Conservation (phyloP, 2,797 vertebrate species). For the Pterois miles region DNA sequence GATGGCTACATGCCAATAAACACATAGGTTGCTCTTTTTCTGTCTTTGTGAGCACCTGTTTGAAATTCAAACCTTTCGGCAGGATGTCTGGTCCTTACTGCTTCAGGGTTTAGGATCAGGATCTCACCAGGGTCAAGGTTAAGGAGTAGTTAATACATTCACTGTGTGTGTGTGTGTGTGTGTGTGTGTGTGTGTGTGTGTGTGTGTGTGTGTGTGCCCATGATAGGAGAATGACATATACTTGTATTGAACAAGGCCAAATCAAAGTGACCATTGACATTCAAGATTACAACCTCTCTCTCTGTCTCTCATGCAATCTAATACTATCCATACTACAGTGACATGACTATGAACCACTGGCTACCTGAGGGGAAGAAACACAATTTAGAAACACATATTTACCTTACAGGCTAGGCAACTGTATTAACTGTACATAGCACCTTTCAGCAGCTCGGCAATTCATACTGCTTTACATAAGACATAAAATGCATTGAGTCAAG, state of each 20-base stretch:
- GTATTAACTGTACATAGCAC: too few relatives aligned
- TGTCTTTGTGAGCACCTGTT: not conserved
- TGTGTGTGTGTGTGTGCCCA: not conserved
- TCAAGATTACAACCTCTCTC: not conserved
- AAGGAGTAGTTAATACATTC: not conserved
- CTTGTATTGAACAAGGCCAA: conserved; percentile 1
- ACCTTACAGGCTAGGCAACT: not conserved
- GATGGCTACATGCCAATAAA: not conserved
- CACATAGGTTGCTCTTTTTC: not conserved
- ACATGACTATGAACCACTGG: not conserved
- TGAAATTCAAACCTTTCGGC: not conserved
- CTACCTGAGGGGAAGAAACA: not conserved
- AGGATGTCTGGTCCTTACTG: not conserved
- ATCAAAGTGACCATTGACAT: not conserved
- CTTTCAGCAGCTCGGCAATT: not conserved
- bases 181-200: not conserved
- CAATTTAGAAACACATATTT: not conserved
- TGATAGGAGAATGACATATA: not conserved
- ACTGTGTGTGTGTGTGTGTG: not conserved
- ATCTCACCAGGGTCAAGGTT: not conserved
- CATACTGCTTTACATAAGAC: not conserved
- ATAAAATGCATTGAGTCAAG: not conserved
- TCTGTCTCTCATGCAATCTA: not conserved
- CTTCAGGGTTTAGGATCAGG: not conserved
- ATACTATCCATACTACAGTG: not conserved